Evolutionary conservation across 2,888 invertebrate species (phyloP), one percentile per base, ranked within the genome.

Genomic region (Hemaris fuciformis): DNA sequence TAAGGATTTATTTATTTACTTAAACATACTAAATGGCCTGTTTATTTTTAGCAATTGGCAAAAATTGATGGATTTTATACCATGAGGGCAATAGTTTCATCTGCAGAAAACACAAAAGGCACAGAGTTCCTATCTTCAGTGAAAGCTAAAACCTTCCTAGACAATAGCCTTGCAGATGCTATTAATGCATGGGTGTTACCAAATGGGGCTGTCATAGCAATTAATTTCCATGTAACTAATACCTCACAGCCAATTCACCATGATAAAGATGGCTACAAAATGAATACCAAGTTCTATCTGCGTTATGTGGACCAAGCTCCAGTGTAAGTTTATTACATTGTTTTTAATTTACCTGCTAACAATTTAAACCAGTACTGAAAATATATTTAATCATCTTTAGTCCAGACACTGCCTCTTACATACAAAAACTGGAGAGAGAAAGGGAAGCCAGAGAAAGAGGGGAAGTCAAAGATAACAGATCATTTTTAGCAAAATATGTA

Each of bases 401-500:
- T 46, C 99, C 99, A 41, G 99, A 99, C 73, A 99, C 99, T n/a
- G 96, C 98, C 53, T 95, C 97, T 3, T 99, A 98, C 78, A 96
- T 99, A 71, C 98, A 98, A 81, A 98, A 98, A 87, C 83, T 99
- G 59, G 99, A 99, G 81, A 93, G 97, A 62, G 99, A 99, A 85
- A 95, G 97, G 73, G 96, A 97, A 85, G 97, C 97, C 0, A 94
- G 97, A 71, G 98, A 98, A 81, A 95, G 96, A 66, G 97, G 98
- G 22, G 98, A 98, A 75, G 93, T 96, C 22, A 98, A 98, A 79
- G 99, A 99, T 82, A 99, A 98, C 84, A 94, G 98, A 79, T 98
- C 99, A 56, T 99, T 99, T 90, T 94, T 99, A 72, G 97, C 97
- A 2, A 99, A 99, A 99, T 99, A 99, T 93, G 99, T 99, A 94